A percentile compares a stretch with the other conserved stretches of the same genome.
These are phyloP conservation scores for Pipra filicauda DNA, from an alignment of 2,113 vertebrate genomes.

Conservation along the genomic window DNA sequence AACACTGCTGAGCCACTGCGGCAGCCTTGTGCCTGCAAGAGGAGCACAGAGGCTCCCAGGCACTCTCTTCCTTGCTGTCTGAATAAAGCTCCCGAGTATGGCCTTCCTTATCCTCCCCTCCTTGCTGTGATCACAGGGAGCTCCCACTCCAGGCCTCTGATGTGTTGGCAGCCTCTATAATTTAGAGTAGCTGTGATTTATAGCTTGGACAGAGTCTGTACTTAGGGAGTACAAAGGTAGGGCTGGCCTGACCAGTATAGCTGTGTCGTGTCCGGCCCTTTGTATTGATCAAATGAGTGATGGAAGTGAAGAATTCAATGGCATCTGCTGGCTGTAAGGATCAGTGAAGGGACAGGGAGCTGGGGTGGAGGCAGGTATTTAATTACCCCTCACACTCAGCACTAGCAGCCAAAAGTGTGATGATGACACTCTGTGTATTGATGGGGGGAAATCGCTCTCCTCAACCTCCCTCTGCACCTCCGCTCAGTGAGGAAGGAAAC, in stretches of 20 bases:
- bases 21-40: not conserved
- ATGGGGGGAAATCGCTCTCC: not conserved
- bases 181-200: slow-evolving; percentile 43
- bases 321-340: not conserved
- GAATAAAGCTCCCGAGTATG: not conserved
- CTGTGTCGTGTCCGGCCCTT: not conserved
- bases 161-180: slow-evolving; percentile 46
- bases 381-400: not conserved
- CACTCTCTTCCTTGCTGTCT: not conserved
- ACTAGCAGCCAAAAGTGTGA: not conserved
- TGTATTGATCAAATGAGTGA: slow-evolving; percentile 41
- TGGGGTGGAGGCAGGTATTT: not conserved
- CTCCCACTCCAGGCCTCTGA: slow-evolving; percentile 21
- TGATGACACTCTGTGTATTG: not conserved
- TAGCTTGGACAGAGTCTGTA: slow-evolving; percentile 6
- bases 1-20: not conserved
- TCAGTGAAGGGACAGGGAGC: not conserved
- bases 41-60: not conserved
- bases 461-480: not conserved
- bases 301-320: slow-evolving; percentile 8
- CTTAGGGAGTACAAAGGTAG: slow-evolving; percentile 13
- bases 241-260: slow-evolving; percentile 1
- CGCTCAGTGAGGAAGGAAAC: not conserved
- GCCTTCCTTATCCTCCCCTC: slow-evolving; percentile 28
- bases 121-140: slow-evolving; percentile 19